Conservation (phyloP, 1,140 invertebrate species). For the Drosophila truncata region DNA sequence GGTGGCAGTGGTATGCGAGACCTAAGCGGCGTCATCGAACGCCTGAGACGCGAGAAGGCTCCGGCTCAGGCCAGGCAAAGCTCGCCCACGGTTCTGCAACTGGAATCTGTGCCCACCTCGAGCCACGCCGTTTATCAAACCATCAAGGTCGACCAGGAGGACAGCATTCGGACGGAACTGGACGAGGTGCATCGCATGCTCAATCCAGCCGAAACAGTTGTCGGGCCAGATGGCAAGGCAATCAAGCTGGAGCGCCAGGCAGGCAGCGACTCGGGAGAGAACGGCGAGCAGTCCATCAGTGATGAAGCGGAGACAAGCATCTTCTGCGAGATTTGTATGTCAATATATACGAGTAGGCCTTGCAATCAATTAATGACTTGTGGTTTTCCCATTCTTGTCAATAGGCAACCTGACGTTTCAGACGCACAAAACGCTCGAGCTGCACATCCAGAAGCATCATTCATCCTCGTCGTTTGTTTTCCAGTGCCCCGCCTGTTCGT, state of each 20-base stretch:
- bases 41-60: conserved; percentile 68
- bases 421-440: conserved; percentile 89
- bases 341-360: conserved; percentile 21
- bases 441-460: conserved; percentile 90
- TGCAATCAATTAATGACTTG: conserved; percentile 24
- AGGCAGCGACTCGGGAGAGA: conserved; percentile 73
- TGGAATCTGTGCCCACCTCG: conserved; percentile 67
- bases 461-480: conserved; percentile 88
- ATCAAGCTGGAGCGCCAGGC: conserved; percentile 67
- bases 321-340: conserved; percentile 73
- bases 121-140: conserved; percentile 81
- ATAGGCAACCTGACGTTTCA: conserved; percentile 89
- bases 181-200: conserved; percentile 77
- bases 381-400: conserved; percentile 8
- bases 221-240: conserved; percentile 88
- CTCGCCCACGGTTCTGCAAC: conserved; percentile 60
- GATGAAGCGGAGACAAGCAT: conserved; percentile 70
- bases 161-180: conserved; percentile 77
- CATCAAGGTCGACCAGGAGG: conserved; percentile 62
- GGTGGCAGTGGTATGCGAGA: conserved; percentile 67
- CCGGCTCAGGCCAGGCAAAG: conserved; percentile 11
- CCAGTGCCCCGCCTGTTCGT: conserved; percentile 89
- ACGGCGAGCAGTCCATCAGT: conserved; percentile 60
- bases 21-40: conserved; percentile 78
- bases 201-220: conserved; percentile 86